Evolutionary conservation across 2,113 vertebrate genomes (phyloP).

Genomic region (Oceanites oceanicus): DNA sequence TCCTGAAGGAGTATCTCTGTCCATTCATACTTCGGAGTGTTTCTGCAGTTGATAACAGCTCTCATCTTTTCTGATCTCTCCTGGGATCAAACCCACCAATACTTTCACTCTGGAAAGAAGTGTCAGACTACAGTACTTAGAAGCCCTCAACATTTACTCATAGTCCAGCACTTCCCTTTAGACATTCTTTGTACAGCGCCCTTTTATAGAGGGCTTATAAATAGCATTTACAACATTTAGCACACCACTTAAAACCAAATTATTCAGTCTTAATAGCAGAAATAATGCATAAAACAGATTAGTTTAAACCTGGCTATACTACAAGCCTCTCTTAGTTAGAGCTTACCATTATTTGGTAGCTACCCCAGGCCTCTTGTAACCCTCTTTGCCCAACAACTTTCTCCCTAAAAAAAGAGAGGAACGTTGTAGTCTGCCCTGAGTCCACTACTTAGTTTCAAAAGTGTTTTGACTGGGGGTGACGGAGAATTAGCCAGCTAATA

Average conservation of each 20-base stretch:
- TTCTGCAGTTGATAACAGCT: not conserved
- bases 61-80: not conserved
- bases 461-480: not conserved
- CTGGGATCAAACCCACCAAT: not conserved
- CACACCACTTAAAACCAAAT: not conserved
- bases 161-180: not conserved
- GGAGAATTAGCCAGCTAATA: not conserved
- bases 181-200: not conserved
- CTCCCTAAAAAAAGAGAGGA: not conserved
- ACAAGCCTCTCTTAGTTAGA: not conserved
- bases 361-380: not conserved
- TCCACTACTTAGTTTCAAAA: not conserved
- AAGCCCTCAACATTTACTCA: not conserved
- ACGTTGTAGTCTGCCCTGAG: not conserved
- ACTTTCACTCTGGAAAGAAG: not conserved
- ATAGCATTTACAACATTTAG: not conserved
- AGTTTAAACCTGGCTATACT: not conserved
- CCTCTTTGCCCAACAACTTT: not conserved
- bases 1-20: not conserved
- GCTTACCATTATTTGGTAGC: not conserved
- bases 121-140: not conserved
- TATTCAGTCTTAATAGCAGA: not conserved
- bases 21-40: fast-evolving
- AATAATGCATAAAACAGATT: not conserved
- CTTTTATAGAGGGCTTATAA: not conserved